A percentile compares a stretch with the other conserved stretches of the same genome.
Evolutionary conservation across 2,888 invertebrate genomes (phyloP).

Genomic region (Lapara coniferarum): DNA sequence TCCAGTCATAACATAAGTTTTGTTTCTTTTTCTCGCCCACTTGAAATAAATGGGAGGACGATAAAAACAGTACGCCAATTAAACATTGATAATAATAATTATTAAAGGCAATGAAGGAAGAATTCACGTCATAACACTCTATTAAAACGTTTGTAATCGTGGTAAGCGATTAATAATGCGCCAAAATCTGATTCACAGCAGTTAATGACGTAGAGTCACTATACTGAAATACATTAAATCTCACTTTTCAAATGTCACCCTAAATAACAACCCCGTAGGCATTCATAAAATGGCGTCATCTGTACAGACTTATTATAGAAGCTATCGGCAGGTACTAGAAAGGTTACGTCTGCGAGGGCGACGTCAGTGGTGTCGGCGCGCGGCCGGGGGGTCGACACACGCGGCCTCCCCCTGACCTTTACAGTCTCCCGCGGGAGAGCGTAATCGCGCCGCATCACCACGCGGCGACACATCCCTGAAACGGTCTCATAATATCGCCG

Average conservation of each 20-base stretch:
- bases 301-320: slow-evolving; percentile 45
- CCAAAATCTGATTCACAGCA: slow-evolving; percentile 5
- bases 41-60: no score
- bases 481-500: slow-evolving; percentile 51
- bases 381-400: slow-evolving; percentile 40
- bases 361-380: slow-evolving; percentile 34
- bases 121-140: background rate
- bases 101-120: background rate
- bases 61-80: no score
- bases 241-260: slow-evolving; percentile 56
- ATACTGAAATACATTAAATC: slow-evolving; percentile 55
- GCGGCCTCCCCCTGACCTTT: slow-evolving; percentile 66
- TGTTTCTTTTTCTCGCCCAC: no score
- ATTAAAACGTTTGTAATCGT: slow-evolving; percentile 1
- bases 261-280: slow-evolving; percentile 57
- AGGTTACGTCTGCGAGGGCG: slow-evolving; percentile 53
- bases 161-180: slow-evolving; percentile 1
- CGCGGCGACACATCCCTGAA: slow-evolving; percentile 53
- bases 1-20: no score
- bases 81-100: background rate
- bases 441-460: slow-evolving; percentile 61
- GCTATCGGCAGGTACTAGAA: slow-evolving; percentile 57
- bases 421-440: slow-evolving; percentile 54
- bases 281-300: slow-evolving; percentile 64
- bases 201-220: background rate